A percentile compares a stretch with the other conserved stretches of the same genome.
These are phyloP conservation scores for Coenonympha glycerion DNA, from an alignment of 2,888 invertebrate species.

Conservation along the genomic window DNA sequence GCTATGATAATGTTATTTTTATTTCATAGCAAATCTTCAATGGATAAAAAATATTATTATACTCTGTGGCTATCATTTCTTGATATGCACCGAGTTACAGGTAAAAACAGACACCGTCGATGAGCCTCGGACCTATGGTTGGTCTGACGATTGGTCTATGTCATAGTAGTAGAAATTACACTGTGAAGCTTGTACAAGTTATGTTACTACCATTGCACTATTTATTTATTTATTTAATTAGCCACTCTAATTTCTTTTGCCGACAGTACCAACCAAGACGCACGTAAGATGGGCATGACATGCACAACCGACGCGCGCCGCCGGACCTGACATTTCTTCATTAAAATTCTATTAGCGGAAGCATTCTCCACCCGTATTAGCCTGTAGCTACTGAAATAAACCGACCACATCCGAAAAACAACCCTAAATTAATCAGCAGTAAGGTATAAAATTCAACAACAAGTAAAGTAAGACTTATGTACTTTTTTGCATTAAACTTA, in stretches of 20 bases:
- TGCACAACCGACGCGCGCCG: conserved; percentile 66
- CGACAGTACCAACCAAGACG: conserved; percentile 22
- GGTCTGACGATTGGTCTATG: too few relatives aligned
- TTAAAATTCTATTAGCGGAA: conserved; percentile 76
- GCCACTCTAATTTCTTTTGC: conserved; percentile 25
- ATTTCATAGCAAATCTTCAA: too few relatives aligned
- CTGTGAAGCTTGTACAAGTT: too few relatives aligned
- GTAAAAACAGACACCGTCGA: too few relatives aligned
- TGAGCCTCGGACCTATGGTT: too few relatives aligned
- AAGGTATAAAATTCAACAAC: conserved; percentile 25
- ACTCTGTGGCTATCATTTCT: too few relatives aligned
- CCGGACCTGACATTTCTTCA: conserved; percentile 70
- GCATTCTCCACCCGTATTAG: conserved; percentile 58
- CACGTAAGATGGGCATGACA: conserved; percentile 72
- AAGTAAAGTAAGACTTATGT: neutral
- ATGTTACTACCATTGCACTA: too few relatives aligned
- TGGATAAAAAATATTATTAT: too few relatives aligned
- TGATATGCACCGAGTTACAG: too few relatives aligned
- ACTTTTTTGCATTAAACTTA: neutral
- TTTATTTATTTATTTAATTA: neutral
- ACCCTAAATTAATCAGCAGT: conserved; percentile 17
- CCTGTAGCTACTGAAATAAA: conserved; percentile 24
- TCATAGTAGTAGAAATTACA: too few relatives aligned
- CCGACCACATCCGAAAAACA: conserved; percentile 28
- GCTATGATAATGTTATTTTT: too few relatives aligned